Conservation (phyloP, 2,888 invertebrate species). For the Cephus runcator region DNA sequence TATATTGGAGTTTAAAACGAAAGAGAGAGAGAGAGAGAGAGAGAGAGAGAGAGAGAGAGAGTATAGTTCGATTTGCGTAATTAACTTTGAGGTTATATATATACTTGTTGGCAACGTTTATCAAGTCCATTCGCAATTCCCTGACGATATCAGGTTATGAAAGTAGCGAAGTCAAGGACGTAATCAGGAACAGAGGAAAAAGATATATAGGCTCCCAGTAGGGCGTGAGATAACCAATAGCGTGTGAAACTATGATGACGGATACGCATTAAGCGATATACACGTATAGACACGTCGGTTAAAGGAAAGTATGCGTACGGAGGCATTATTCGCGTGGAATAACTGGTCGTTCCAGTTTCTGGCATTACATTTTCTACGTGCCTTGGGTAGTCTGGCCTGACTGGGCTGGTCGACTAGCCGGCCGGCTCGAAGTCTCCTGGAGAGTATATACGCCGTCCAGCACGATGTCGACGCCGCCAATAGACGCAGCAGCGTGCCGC, state of each 20-base stretch:
- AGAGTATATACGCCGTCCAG: neutral
- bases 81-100: neutral
- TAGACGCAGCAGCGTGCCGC: neutral
- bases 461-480: neutral
- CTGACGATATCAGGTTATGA: neutral
- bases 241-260: neutral
- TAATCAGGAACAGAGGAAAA: neutral
- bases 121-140: neutral
- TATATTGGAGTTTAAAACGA: constrained; percentile 12
- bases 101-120: neutral
- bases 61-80: neutral
- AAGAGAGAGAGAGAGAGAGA: constrained; percentile 7
- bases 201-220: neutral
- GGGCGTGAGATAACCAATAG: neutral
- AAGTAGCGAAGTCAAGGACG: neutral
- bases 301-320: neutral
- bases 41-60: constrained; percentile 15
- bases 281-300: neutral
- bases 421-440: neutral
- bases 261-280: neutral
- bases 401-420: neutral
- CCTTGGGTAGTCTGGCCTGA: neutral
- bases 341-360: constrained; percentile 48
- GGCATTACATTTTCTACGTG: constrained; percentile 35
- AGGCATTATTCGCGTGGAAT: constrained; percentile 25